Conservation (phyloP, 2,797 vertebrate species). For the Zalophus californianus region DNA sequence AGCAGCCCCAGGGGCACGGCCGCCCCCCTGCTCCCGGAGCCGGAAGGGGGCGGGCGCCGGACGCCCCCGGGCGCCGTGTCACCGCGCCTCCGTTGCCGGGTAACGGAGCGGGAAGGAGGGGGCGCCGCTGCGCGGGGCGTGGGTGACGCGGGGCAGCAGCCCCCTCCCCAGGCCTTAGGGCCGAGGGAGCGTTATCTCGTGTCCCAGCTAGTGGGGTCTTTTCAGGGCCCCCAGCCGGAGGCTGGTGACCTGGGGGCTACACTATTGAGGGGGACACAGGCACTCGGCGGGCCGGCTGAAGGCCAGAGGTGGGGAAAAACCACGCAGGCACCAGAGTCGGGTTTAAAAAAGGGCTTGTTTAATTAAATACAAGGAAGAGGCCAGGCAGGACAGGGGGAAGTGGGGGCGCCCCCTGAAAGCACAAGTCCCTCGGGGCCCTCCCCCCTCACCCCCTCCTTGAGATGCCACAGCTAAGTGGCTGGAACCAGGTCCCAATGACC, state of each 20-base stretch:
- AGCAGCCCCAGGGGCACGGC: not conserved
- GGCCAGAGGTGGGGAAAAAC: not conserved
- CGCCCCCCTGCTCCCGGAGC: not conserved
- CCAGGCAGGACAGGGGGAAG: slow-evolving; percentile 4
- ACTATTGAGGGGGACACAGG: not conserved
- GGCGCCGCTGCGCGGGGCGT: slow-evolving; percentile 20
- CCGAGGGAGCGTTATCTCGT: no score
- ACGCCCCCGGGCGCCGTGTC: slow-evolving; percentile 19
- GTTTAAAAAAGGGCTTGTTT: slow-evolving; percentile 76
- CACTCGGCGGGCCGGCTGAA: not conserved
- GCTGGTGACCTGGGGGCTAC: not conserved
- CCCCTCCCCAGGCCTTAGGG: not conserved
- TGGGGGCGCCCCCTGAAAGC: slow-evolving; percentile 30
- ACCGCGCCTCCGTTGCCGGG: slow-evolving; percentile 53
- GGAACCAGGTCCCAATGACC: not conserved
- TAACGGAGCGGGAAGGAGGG: not conserved
- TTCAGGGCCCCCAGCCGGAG: not conserved
- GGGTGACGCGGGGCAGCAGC: slow-evolving; percentile 18
- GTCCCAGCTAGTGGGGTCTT: not conserved
- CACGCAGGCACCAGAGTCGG: not conserved
- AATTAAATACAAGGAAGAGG: slow-evolving; percentile 79
- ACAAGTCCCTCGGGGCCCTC: not conserved
- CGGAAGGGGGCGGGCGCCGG: not conserved
- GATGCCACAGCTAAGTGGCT: not conserved
- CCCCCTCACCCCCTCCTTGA: no score